These are phyloP conservation scores for Chelonia mydas DNA, from an alignment of 2,797 vertebrate species.

Conservation along the genomic window DNA sequence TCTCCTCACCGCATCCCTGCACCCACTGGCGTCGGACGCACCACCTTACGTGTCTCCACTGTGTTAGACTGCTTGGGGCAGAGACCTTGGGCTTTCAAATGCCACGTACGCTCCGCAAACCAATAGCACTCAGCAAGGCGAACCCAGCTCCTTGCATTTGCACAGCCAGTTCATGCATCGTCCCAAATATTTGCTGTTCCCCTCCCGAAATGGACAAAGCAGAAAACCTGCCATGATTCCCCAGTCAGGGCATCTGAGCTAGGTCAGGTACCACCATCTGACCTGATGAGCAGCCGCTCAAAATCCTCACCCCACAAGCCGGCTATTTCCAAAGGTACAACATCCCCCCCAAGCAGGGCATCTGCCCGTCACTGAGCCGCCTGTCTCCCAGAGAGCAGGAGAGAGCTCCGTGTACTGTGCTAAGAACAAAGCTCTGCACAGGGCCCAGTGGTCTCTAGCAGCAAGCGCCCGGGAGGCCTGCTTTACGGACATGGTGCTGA, in stretches of 20 bases:
- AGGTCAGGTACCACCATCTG: not conserved
- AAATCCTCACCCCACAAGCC: not conserved
- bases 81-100: not conserved
- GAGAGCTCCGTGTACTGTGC: not conserved
- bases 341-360: not conserved
- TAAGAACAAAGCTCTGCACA: not conserved
- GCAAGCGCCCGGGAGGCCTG: not conserved
- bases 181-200: not conserved
- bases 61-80: not conserved
- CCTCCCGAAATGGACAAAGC: not conserved
- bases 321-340: not conserved
- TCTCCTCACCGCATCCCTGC: not conserved
- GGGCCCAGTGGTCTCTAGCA: not conserved
- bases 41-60: not conserved
- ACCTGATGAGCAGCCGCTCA: not conserved
- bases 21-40: not conserved
- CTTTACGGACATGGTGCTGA: not conserved
- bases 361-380: not conserved
- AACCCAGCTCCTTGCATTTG: not conserved
- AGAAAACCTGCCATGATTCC: not conserved
- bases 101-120: not conserved
- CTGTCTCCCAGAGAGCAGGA: not conserved
- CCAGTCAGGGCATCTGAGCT: not conserved
- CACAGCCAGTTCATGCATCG: not conserved
- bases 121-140: not conserved